Percentiles rank a stretch among this genome's conserved stretches.
Conservation (phyloP, 2,888 invertebrate species). For the Clusia tigrina region DNA sequence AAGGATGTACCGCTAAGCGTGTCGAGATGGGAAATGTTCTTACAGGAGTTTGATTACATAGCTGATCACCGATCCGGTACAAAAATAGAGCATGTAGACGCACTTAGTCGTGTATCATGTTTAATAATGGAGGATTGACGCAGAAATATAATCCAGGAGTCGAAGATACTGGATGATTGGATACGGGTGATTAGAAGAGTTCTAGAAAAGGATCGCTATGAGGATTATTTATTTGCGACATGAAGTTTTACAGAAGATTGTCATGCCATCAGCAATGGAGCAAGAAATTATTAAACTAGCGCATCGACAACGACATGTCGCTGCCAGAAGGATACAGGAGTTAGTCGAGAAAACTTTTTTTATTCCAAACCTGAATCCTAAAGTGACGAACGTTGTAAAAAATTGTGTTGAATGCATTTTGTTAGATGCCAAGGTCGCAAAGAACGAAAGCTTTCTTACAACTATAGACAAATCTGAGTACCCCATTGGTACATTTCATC, state of each 20-base stretch:
- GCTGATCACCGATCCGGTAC: slow-evolving; percentile 35
- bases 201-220: slow-evolving; percentile 8
- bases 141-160: slow-evolving; percentile 9
- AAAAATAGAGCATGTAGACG: slow-evolving; percentile 31
- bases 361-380: slow-evolving; percentile 30
- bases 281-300: slow-evolving; percentile 48
- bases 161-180: slow-evolving; percentile 18
- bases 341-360: slow-evolving; percentile 43
- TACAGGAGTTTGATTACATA: slow-evolving; percentile 39
- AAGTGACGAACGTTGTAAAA: slow-evolving; percentile 3
- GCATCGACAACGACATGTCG: slow-evolving; percentile 56
- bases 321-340: slow-evolving; percentile 38
- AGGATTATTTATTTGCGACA: slow-evolving; percentile 28
- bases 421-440: slow-evolving; percentile 40
- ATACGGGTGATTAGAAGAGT: slow-evolving; percentile 23
- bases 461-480: no score
- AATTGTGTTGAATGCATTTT: slow-evolving; percentile 28
- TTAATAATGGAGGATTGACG: slow-evolving; percentile 17
- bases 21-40: slow-evolving; percentile 33
- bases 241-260: slow-evolving; percentile 28
- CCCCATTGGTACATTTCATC: slow-evolving; percentile 47
- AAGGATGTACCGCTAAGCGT: slow-evolving; percentile 43
- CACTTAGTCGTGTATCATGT: slow-evolving; percentile 23
- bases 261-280: slow-evolving; percentile 50
- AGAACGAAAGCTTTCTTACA: no score